phyloP scores from a whole-genome alignment of 2,113 vertebrate species.

The Myiagra hebetior region DNA sequence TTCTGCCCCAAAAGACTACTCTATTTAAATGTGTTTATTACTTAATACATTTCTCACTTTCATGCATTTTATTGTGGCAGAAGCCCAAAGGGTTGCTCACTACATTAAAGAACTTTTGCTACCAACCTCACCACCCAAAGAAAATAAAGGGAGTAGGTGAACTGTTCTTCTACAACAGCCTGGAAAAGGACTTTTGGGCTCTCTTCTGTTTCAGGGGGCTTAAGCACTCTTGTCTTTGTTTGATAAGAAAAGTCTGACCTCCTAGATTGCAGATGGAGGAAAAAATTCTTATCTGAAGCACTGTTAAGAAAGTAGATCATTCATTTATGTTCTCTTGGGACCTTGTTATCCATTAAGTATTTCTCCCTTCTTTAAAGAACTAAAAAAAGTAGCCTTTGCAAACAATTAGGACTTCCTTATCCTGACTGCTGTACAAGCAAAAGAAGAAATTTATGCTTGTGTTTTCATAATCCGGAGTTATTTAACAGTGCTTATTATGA shows the following conservation, averaged over 20 bases:
- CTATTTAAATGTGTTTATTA: not conserved
- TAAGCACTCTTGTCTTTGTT: not conserved
- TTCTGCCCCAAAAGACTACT: not conserved
- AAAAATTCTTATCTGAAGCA: not conserved
- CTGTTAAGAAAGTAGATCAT: not conserved
- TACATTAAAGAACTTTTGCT: not conserved
- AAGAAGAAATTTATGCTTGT: not conserved
- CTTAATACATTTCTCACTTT: not conserved
- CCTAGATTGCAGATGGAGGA: not conserved
- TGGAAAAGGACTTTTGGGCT: not conserved
- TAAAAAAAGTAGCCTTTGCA: not conserved
- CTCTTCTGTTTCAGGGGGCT: not conserved
- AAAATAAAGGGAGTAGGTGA: not conserved
- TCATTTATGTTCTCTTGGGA: not conserved
- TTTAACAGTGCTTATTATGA: not conserved
- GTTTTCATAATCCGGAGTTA: not conserved
- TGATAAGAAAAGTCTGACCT: not conserved
- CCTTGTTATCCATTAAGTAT: not conserved
- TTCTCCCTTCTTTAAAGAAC: not conserved
- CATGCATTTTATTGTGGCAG: not conserved
- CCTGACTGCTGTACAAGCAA: not conserved
- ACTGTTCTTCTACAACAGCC: not conserved
- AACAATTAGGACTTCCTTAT: not conserved
- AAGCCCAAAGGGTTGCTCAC: not conserved
- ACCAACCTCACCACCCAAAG: not conserved